Evolutionary conservation across 2,113 vertebrate genomes (phyloP), one percentile per base, ranked within the genome.

Genomic region (Orycteropus afer): DNA sequence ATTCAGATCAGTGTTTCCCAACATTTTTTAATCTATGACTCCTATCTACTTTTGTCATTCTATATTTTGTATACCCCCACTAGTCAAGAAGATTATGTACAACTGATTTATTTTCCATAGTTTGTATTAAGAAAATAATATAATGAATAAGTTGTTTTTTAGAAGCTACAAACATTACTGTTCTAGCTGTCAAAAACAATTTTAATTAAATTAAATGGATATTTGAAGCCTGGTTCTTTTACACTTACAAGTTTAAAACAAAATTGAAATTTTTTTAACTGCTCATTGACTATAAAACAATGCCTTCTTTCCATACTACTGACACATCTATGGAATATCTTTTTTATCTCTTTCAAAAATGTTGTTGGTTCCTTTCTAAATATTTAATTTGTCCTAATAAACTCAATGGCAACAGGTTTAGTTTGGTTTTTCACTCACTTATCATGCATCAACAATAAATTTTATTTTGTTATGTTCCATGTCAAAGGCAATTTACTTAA

Each of bases 401-500:
- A 6, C 34, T 69, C 18, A 15, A 17, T 5, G 10, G n/a, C 32
- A 69, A 69, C n/a, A n/a, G n/a, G n/a, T n/a, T n/a, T 18, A 15
- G n/a, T 69, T 69, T 69, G n/a, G 14, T n/a, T 67, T 67, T 69
- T 69, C 12, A 61, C 15, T 90, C 45, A 90, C 14, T 77, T 77
- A 42, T 87, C n/a, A 37, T 27, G 8, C 40, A 87, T 2, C 13
- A 53, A 85, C 59, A 27, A 78, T 3, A 57, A 51, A 84, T 53
- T 87, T 65, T 92, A 57, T 73, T 69, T 91, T 91, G 42, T 71
- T 81, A 73, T 90, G 53, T 78, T 94, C 61, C 18, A 73, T 86
- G 17, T 57, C 57, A 89, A 95, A 86, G 57, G 37, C 32, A 95
- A 91, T 77, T 94, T 89, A 96, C 18, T 37, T 88, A n/a, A 93